A percentile compares a stretch with the other conserved stretches of the same genome.
phyloP scores from a whole-genome alignment of 2,888 invertebrate species.

The Vesta saturnalis region DNA sequence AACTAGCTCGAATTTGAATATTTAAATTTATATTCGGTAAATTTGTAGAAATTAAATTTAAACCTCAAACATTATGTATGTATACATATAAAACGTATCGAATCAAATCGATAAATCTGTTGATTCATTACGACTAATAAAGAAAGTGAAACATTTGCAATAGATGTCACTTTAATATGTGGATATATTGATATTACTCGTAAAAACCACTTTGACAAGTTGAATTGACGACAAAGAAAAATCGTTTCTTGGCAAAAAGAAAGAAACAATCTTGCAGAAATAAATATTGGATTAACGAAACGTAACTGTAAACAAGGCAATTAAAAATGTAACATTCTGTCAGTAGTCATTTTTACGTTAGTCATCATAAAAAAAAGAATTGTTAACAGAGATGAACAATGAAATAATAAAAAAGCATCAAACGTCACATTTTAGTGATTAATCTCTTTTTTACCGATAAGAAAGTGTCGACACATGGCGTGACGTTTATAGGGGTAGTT shows the following conservation, averaged over 20 bases:
- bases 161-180: too few relatives aligned
- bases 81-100: too few relatives aligned
- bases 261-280: neutral
- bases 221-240: neutral
- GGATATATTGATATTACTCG: too few relatives aligned
- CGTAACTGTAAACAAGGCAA: conserved; percentile 22
- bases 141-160: too few relatives aligned
- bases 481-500: conserved; percentile 39
- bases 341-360: conserved; percentile 17
- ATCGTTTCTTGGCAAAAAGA: neutral
- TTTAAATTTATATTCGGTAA: neutral
- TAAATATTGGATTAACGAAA: neutral
- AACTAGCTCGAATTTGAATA: neutral
- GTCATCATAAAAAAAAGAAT: conserved; percentile 28
- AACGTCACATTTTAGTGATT: conserved; percentile 43
- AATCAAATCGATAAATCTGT: too few relatives aligned
- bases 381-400: conserved; percentile 19
- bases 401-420: conserved; percentile 45
- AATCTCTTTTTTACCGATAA: conserved; percentile 46
- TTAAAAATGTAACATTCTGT: conserved; percentile 26
- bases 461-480: conserved; percentile 40
- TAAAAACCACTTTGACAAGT: too few relatives aligned
- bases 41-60: neutral
- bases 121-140: neutral
- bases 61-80: neutral